Conservation (phyloP, 2,797 vertebrate genomes). For the Notoglanidium macrostoma region DNA sequence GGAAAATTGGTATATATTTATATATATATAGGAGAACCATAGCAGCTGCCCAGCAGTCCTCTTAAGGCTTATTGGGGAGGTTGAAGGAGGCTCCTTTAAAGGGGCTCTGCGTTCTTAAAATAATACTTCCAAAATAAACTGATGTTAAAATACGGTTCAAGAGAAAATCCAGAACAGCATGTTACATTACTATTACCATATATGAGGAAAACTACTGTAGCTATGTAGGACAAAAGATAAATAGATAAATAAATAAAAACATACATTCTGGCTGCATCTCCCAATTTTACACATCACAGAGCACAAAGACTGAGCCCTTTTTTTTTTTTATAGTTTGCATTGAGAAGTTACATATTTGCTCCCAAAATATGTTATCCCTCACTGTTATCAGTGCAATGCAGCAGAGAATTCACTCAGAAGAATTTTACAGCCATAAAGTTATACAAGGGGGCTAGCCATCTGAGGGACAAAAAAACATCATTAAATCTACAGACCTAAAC, state of each 20-base stretch:
- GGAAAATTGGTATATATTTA: conserved; percentile 10
- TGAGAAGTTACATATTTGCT: conserved; percentile 55
- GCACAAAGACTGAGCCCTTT: conserved; percentile 61
- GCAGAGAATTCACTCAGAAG: conserved; percentile 46
- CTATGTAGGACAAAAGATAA: conserved; percentile 17
- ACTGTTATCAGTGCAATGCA: conserved; percentile 53
- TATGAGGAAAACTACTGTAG: conserved; percentile 32
- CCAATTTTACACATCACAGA: conserved; percentile 46
- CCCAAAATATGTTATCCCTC: conserved; percentile 50
- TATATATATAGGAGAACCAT: conserved; percentile 33
- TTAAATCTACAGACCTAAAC: conserved; percentile 71
- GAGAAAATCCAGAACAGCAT: conserved; percentile 28
- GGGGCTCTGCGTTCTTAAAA: conserved; percentile 58
- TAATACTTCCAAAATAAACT: conserved; percentile 37
- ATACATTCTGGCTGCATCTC: conserved; percentile 50
- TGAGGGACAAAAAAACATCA: conserved; percentile 60
- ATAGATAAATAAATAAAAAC: conserved; percentile 24
- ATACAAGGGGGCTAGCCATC: conserved; percentile 55
- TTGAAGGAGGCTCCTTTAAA: conserved; percentile 56
- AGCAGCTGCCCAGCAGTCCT: conserved; percentile 58
- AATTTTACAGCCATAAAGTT: conserved; percentile 34
- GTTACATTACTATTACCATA: conserved; percentile 33
- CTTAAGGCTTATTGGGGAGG: conserved; percentile 59
- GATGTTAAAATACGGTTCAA: conserved; percentile 26
- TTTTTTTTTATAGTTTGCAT: conserved; percentile 57